phyloP scores from a whole-genome alignment of 2,113 vertebrate species.

The Xiphophorus maculatus region DNA sequence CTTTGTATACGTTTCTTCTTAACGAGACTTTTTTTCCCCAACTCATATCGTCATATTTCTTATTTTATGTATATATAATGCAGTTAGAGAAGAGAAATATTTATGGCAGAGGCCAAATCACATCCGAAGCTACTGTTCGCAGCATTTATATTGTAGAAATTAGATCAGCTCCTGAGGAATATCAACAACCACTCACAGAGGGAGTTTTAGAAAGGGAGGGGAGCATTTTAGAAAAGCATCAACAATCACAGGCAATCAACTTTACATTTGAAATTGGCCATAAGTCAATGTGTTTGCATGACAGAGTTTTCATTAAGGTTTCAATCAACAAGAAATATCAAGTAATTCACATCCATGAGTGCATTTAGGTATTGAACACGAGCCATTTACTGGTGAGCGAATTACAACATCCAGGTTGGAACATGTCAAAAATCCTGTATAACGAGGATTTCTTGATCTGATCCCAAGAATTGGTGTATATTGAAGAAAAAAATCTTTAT shows the following conservation, averaged over 20 bases:
- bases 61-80: conserved; percentile 40
- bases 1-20: background rate
- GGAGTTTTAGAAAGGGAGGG: background rate
- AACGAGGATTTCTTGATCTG: background rate
- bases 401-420: background rate
- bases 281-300: background rate
- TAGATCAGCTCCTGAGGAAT: conserved; percentile 37
- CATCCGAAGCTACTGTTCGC: conserved; percentile 25
- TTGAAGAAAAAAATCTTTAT: too few relatives aligned
- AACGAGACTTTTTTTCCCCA: background rate
- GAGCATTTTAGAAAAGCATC: conserved; percentile 31
- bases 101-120: conserved; percentile 43
- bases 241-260: conserved; percentile 10
- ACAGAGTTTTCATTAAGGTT: background rate
- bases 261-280: background rate
- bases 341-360: background rate
- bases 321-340: background rate
- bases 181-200: conserved; percentile 28
- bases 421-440: background rate
- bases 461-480: too few relatives aligned
- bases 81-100: conserved; percentile 46
- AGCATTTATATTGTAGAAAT: conserved; percentile 33
- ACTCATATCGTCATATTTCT: conserved; percentile 12
- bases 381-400: background rate
- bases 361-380: conserved; percentile 5